Percentiles rank a stretch among this genome's conserved stretches.
Evolutionary conservation across 2,888 invertebrate genomes (phyloP).

Genomic region (Leptopterna dolabrata): DNA sequence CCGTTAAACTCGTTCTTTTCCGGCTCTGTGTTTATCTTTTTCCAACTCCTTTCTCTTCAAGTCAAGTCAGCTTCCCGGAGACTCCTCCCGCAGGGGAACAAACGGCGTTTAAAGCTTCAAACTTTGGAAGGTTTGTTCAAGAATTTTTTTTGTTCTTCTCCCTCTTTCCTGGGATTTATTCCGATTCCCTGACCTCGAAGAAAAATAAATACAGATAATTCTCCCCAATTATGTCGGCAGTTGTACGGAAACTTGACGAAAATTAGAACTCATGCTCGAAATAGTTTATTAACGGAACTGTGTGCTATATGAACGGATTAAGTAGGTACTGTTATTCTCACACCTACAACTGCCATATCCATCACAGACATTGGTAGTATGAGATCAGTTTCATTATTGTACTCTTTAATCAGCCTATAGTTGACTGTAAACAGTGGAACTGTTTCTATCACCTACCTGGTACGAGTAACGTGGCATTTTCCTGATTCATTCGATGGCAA

Average conservation of each 20-base stretch:
- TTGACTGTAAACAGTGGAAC: no score
- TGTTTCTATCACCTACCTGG: no score
- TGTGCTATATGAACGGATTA: no score
- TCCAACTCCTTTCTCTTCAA: constrained; percentile 8
- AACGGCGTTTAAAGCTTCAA: constrained; percentile 19
- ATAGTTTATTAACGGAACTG: neutral
- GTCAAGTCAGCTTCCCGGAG: constrained; percentile 18
- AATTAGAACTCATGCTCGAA: neutral
- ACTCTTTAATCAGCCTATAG: no score
- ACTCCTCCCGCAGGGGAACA: neutral
- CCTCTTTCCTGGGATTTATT: neutral
- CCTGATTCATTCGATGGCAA: no score
- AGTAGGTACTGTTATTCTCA: no score
- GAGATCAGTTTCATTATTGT: no score
- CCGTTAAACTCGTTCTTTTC: constrained; percentile 26
- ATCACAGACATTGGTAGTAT: no score
- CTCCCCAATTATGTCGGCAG: neutral
- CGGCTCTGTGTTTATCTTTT: constrained; percentile 22
- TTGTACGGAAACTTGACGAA: neutral
- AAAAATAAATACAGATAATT: neutral
- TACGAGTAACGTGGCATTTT: no score
- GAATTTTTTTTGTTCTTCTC: neutral
- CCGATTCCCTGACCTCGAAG: neutral
- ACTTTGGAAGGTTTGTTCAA: constrained; percentile 12
- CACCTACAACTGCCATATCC: no score